phyloP scores from a whole-genome alignment of 2,113 vertebrate genomes.

The Microcebus lehilahytsara region DNA sequence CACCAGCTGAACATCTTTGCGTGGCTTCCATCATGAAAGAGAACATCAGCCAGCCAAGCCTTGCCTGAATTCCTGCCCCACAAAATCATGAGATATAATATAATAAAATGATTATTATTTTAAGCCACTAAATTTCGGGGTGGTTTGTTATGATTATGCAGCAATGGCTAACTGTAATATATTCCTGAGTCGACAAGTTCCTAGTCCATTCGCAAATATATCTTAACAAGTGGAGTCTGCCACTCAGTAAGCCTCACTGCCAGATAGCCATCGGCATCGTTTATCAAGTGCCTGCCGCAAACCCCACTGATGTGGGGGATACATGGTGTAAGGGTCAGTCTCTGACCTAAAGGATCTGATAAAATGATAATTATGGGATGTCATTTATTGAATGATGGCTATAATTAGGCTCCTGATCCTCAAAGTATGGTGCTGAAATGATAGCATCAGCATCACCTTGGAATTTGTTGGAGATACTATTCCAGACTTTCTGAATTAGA shows the following conservation, averaged over 20 bases:
- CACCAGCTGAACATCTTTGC: neutral
- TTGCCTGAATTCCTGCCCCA: neutral
- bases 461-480: neutral
- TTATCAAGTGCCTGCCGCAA: neutral
- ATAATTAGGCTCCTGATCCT: neutral
- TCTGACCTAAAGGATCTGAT: neutral
- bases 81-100: neutral
- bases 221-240: neutral
- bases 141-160: neutral
- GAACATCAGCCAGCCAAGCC: neutral
- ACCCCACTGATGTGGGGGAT: neutral
- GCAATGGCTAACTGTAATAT: neutral
- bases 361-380: neutral
- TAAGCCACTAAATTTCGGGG: neutral
- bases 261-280: neutral
- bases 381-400: neutral
- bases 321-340: neutral
- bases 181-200: neutral
- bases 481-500: neutral
- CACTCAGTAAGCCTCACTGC: neutral
- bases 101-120: neutral
- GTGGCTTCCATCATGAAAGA: neutral
- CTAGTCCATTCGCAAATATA: neutral
- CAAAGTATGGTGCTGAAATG: neutral
- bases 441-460: neutral